Evolutionary conservation across 2,113 vertebrate species (phyloP), one percentile per base, ranked within the genome.

Genomic region (Carassius auratus): DNA sequence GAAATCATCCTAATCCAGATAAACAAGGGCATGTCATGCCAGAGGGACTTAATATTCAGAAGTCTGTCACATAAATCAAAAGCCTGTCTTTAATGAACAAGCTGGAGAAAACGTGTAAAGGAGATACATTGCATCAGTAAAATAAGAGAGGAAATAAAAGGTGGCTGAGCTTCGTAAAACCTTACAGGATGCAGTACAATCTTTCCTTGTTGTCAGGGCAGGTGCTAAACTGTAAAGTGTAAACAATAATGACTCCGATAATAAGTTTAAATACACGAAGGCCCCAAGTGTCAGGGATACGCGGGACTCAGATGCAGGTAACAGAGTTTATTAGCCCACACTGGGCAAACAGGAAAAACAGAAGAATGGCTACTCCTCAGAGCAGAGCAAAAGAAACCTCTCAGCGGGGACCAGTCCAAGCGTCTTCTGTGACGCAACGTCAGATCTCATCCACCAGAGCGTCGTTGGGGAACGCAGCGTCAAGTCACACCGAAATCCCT

Each of bases 221-320:
- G 61, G 79, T 68, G 62, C 79, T 81, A 68, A 66, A 81, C 23
- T 6, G 4, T 19, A 45, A 42, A 64, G 8, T 23, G 38, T 64
- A 68, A 82, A 82, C 30, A 71, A 71, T 38, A 69, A 69, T 71
- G 80, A 57, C 17, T 52, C 66, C 3, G 45, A 52, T 82, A 69
- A 82, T 36, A 57, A 8, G 48, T 71, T 71, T 71, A 52, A 57
- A 68, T 30, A 82, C 48, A 82, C 55, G 71, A 30, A 36, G 48
- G 48, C 48, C 64, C 80, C 66, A 36, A 55, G 80, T 55, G 62
- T n/a, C n/a, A n/a, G n/a, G n/a, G n/a, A n/a, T n/a, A n/a, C n/a
- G n/a, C n/a, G n/a, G n/a, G n/a, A n/a, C n/a, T n/a, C n/a, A n/a
- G n/a, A n/a, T n/a, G n/a, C n/a, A n/a, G n/a, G n/a, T n/a, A n/a